Evolutionary conservation across 1,140 invertebrate genomes (phyloP), one percentile per base, ranked within the genome.

Genomic region (Pararge aegeria): DNA sequence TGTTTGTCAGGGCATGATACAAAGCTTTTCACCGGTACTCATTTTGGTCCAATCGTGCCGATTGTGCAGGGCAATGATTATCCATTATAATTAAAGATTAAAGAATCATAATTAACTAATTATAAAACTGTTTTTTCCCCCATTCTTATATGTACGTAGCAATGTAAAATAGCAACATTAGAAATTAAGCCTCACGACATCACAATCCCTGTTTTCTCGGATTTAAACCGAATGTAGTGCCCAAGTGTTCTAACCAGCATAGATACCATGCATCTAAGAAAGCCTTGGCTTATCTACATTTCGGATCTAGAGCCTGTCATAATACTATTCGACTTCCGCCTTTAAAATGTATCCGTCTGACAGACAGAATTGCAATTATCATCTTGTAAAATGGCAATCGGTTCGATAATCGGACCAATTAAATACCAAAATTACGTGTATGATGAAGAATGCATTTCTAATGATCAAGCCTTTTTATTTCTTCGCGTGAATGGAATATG

Each of bases 191-290:
- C n/a, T n/a, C n/a, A n/a, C n/a, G n/a, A n/a, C n/a, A n/a, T n/a
- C n/a, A n/a, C n/a, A n/a, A n/a, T n/a, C n/a, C n/a, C n/a, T 24
- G 2, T 24, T 4, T 24, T 24, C 24, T 24, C 30, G 10, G 9
- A 7, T 12, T 34, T 10, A 6, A 34, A 34, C n/a, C 30, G 10
- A 2, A 30, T 5, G 5, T 10, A 12, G 38, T 42, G 38, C 5
- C 7, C 5, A 42, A 5, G 16, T 15, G 3, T 6, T 12, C 15
- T 42, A 5, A 42, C 16, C 5, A 5, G 6, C 16, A 46, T 27
- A 40, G 30, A 58, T 46, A 53, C 27, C 37, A 52, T 59, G 53
- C 49, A 63, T 57, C 61, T 63, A 27, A 19, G 38, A 57, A 48
- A 52, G 50, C 15, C 16, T 34, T 27, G 42, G 51, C 52, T 64